These are phyloP conservation scores for Polydrusus tereticollis DNA, from an alignment of 2,888 invertebrate genomes.

Conservation along the genomic window DNA sequence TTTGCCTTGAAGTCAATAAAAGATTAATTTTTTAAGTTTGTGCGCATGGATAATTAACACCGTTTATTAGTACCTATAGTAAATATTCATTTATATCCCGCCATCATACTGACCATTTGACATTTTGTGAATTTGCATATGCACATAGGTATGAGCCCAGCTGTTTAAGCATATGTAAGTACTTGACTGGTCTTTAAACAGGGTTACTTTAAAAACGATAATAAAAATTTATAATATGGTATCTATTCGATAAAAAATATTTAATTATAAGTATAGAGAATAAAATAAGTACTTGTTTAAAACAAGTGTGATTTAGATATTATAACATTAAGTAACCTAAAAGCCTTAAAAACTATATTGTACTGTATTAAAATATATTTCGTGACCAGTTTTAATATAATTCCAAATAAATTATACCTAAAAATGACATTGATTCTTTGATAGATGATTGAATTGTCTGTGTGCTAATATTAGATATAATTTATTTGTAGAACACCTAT, in stretches of 20 bases:
- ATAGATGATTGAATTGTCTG: no score
- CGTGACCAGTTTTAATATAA: conserved; percentile 1
- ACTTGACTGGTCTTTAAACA: background rate
- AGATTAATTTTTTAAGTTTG: no score
- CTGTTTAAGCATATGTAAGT: conserved; percentile 19
- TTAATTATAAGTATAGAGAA: background rate
- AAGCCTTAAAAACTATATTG: conserved; percentile 26
- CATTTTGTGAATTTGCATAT: conserved; percentile 8
- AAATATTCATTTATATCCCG: background rate
- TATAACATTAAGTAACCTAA: conserved; percentile 16
- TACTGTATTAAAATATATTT: conserved; percentile 27
- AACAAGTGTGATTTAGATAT: conserved; percentile 35
- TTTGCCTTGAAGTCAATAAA: no score
- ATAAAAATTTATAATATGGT: background rate
- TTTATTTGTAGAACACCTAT: no score
- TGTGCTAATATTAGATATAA: no score
- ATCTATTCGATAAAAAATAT: background rate
- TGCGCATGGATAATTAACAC: no score
- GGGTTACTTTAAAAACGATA: conserved; percentile 13
- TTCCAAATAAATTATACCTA: background rate
- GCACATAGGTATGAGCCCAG: conserved; percentile 29
- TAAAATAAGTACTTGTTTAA: background rate
- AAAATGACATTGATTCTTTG: background rate
- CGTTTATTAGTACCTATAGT: no score
- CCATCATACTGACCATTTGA: background rate